Percentiles rank a stretch among this genome's conserved stretches.
Conservation (phyloP, 2,888 invertebrate genomes). For the Lysandra bellargus region DNA sequence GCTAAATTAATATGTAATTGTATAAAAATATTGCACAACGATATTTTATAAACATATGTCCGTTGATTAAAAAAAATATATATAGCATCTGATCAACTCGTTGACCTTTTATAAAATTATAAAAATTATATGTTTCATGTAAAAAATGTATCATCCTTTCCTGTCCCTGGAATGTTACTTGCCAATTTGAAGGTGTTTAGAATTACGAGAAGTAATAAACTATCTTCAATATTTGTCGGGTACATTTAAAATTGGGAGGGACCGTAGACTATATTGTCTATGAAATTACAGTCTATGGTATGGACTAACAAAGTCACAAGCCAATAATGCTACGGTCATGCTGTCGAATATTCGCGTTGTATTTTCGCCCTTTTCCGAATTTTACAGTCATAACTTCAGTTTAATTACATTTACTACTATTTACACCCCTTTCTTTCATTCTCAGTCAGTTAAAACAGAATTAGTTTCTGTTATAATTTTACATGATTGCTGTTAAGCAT, state of each 20-base stretch:
- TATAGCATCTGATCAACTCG: not conserved
- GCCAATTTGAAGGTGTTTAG: not conserved
- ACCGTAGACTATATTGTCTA: not conserved
- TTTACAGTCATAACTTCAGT: not conserved
- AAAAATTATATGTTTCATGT: not conserved
- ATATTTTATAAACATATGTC: not conserved
- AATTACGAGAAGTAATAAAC: not conserved
- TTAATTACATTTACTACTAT: not conserved
- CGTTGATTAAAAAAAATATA: not conserved
- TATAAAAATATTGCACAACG: not conserved
- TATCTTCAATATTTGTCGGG: not conserved
- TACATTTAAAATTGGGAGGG: not conserved
- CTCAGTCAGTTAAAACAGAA: not conserved
- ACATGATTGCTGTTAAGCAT: not conserved
- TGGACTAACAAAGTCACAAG: slow-evolving; percentile 14
- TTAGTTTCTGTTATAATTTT: not conserved
- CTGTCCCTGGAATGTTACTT: not conserved
- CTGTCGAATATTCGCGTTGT: not conserved
- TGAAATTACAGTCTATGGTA: not conserved
- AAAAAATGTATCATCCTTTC: not conserved
- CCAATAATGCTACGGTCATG: not conserved
- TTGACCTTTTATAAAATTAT: not conserved
- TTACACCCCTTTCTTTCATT: not conserved
- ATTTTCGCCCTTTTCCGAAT: not conserved
- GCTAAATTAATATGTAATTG: not conserved